Evolutionary conservation across 1,140 invertebrate species (phyloP).

Genomic region (Drosophila ogumai): DNA sequence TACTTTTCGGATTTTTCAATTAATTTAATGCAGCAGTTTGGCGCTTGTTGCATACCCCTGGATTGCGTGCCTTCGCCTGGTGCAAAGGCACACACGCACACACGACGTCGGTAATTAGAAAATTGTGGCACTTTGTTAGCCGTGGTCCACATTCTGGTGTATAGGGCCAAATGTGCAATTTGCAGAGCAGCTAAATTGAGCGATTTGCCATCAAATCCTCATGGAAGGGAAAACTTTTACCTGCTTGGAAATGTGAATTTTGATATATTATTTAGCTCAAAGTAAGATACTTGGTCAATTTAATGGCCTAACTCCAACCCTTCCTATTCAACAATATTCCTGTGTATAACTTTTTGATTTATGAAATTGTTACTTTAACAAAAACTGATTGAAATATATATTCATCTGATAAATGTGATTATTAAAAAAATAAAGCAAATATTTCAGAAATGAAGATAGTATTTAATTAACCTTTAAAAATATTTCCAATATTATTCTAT

Average conservation of each 20-base stretch:
- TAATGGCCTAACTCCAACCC: neutral
- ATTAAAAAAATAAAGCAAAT: neutral
- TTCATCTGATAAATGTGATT: neutral
- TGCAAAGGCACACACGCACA: conserved; percentile 37
- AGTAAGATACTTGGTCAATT: neutral
- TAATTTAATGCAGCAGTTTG: conserved; percentile 81
- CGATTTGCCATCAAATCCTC: conserved; percentile 51
- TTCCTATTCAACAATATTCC: neutral
- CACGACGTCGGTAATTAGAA: conserved; percentile 68
- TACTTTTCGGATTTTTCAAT: conserved; percentile 80
- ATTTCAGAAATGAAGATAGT: neutral
- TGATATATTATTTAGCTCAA: neutral
- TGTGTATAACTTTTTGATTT: no score
- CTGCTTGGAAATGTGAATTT: neutral
- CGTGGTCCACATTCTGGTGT: conserved; percentile 36
- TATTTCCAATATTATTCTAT: neutral
- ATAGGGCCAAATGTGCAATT: conserved; percentile 62
- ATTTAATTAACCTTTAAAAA: neutral
- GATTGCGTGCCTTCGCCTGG: conserved; percentile 51
- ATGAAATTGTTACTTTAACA: neutral
- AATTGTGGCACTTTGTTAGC: conserved; percentile 80
- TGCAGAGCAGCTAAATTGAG: conserved; percentile 65
- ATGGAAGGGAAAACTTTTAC: neutral
- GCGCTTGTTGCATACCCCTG: conserved; percentile 66
- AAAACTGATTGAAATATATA: neutral